Percentiles rank a stretch among this genome's conserved stretches.
phyloP scores from a whole-genome alignment of 2,797 vertebrate genomes.

The Cirrhinus mrigala region DNA sequence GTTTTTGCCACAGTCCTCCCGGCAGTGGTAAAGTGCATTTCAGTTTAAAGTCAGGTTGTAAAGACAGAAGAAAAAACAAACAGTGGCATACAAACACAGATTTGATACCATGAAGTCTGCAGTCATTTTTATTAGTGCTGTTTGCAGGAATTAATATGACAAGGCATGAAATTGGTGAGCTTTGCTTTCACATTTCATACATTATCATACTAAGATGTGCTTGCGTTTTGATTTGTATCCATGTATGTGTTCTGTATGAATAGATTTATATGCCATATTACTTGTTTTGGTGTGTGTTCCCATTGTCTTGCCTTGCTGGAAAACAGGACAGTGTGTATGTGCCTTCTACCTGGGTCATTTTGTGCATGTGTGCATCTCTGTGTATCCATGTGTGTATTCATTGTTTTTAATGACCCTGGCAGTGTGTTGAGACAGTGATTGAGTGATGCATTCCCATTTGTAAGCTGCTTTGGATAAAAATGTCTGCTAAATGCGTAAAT shows the following conservation, averaged over 20 bases:
- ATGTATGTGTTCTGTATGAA: not conserved
- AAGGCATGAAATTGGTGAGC: not conserved
- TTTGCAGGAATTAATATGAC: constrained; percentile 2
- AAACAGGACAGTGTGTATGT: not conserved
- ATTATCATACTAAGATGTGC: not conserved
- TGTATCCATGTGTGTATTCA: constrained; percentile 15
- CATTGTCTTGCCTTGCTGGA: not conserved
- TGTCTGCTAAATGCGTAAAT: not conserved
- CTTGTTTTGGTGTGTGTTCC: not conserved
- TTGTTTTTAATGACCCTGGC: not conserved
- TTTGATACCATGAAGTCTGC: not conserved
- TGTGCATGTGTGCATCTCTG: not conserved
- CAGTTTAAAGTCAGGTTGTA: not conserved
- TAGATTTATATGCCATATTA: not conserved
- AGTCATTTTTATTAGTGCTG: not conserved
- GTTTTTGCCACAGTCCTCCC: not conserved
- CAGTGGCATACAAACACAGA: not conserved
- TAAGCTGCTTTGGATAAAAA: not conserved
- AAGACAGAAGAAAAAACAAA: not conserved
- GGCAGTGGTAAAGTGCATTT: not conserved
- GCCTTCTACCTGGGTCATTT: not conserved
- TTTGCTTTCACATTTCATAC: not conserved
- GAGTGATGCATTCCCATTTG: not conserved
- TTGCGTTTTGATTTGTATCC: not conserved
- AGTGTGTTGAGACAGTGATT: not conserved